Base-by-base conservation (phyloP, 2,797 vertebrate species). In the Centropyge bicolor region DNA sequence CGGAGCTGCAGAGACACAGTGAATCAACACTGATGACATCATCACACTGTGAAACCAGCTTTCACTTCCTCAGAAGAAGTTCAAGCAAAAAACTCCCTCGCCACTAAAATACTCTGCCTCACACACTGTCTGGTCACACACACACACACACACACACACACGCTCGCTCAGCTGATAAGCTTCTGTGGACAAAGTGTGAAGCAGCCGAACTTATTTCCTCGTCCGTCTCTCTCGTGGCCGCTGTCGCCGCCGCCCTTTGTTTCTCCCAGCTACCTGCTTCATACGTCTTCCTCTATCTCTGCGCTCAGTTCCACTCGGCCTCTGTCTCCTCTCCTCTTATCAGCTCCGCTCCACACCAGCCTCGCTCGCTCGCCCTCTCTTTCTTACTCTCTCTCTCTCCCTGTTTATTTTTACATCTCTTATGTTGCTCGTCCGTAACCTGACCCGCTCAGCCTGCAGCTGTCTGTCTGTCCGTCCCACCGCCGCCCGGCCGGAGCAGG, bases 321-420 rank as follows among this genome's bases (percentile, higher is more conserved):
- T 67, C 55, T n/a, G 55, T 57, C 65, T 77, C 82, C 82, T 45
- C 62, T 16, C 40, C 38, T 7, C 55, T 80, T 86, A 81, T 86
- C 82, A 71, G 75, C 73, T 38, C 41, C 35, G 1, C 17, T 41
- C 62, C 74, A 52, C 69, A 36, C 65, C 76, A 2, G 19, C 71
- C 73, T 63, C 76, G 0, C 70, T 1, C 49, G 5, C 51, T 40
- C 11, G 4, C 35, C 20, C 40, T 35, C 20, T 13, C 69, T 54
- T 55, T 68, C 27, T 74, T 40, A 24, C 76, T 69, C 24, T 24
- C 10, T 49, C 38, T 40, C 66, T 0, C 66, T 41, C 56, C 45
- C 57, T 63, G 65, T 88, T 80, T 90, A 86, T 89, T 91, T 90
- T 85, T 85, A 85, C 80, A 73, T 89, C 51, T 81, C 51, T 72